phyloP scores from a whole-genome alignment of 2,797 vertebrate genomes.

The Eidolon dupreanum region DNA sequence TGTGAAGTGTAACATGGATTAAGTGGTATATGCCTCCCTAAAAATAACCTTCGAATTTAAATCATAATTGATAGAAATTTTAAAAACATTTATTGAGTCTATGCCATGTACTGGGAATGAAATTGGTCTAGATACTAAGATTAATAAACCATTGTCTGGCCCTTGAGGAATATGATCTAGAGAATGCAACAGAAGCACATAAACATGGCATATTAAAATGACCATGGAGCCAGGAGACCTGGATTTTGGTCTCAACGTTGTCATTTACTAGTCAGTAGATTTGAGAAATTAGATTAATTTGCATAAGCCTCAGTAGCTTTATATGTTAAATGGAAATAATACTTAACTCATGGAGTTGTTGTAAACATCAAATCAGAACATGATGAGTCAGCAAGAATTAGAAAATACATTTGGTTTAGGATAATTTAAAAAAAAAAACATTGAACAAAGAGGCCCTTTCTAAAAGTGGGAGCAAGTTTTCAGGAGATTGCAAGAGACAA shows the following conservation, averaged over 20 bases:
- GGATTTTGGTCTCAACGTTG: not conserved
- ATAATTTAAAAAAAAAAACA: not conserved
- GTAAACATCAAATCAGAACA: not conserved
- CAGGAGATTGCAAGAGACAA: not conserved
- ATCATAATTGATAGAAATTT: not conserved
- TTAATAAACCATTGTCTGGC: not conserved
- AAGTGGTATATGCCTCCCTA: not conserved
- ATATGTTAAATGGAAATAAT: constrained; percentile 1
- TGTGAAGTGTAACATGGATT: not conserved
- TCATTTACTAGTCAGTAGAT: constrained; percentile 13
- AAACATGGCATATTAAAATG: not conserved
- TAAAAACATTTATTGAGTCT: not conserved
- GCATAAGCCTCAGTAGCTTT: not conserved
- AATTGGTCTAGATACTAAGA: not conserved
- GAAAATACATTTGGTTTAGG: not conserved
- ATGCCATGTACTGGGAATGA: not conserved
- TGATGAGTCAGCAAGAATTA: not conserved
- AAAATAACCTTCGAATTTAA: constrained; percentile 46
- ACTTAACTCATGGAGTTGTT: not conserved
- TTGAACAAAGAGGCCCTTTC: not conserved
- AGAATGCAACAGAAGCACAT: not conserved
- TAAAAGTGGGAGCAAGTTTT: not conserved
- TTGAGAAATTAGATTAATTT: constrained; percentile 46
- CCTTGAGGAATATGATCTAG: not conserved
- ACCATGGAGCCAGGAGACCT: not conserved